Evolutionary conservation across 2,888 invertebrate genomes (phyloP).

Genomic region (Idaea biselata): DNA sequence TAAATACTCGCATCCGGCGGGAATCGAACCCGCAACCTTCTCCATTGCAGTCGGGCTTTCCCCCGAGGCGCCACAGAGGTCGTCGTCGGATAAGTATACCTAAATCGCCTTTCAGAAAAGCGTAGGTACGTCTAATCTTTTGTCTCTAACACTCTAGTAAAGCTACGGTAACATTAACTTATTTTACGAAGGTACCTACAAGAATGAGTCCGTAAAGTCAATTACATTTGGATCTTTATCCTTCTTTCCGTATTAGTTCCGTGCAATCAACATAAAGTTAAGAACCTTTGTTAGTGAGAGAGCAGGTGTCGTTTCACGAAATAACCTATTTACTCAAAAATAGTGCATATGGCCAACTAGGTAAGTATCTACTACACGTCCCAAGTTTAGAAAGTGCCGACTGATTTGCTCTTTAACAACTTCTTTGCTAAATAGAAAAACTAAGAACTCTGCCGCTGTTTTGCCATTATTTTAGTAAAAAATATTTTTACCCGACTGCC

Average conservation of each 20-base stretch:
- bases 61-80: too few relatives aligned
- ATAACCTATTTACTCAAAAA: conserved; percentile 42
- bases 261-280: conserved; percentile 32
- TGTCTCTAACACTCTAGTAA: neutral
- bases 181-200: neutral
- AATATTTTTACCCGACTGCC: too few relatives aligned
- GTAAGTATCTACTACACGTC: conserved; percentile 20
- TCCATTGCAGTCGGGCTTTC: too few relatives aligned
- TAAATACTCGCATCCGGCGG: too few relatives aligned
- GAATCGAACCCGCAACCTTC: too few relatives aligned
- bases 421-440: too few relatives aligned
- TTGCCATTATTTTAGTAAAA: too few relatives aligned
- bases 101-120: too few relatives aligned
- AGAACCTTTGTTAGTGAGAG: conserved; percentile 32
- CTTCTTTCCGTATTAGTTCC: conserved; percentile 29
- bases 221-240: conserved; percentile 35
- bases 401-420: too few relatives aligned
- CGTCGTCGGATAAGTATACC: too few relatives aligned
- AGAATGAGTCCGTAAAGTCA: conserved; percentile 22
- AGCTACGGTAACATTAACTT: neutral
- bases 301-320: conserved; percentile 37
- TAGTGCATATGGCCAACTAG: conserved; percentile 23
- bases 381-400: conserved; percentile 6
- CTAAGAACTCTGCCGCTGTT: too few relatives aligned
- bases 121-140: too few relatives aligned